Evolutionary conservation across 2,113 vertebrate species (phyloP), one percentile per base, ranked within the genome.

Genomic region (Prinia subflava): DNA sequence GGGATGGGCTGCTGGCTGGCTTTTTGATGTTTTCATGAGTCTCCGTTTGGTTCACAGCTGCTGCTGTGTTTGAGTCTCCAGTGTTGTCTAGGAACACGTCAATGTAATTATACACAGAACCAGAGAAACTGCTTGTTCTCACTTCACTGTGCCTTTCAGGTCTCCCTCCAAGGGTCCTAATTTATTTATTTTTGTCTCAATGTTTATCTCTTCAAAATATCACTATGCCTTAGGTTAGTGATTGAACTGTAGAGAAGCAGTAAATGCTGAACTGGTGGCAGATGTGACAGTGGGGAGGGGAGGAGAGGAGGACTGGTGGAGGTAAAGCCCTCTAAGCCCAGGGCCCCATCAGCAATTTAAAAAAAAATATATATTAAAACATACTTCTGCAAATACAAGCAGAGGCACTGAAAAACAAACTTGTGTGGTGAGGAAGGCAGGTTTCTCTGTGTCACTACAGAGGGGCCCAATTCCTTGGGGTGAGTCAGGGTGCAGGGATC

Each of bases 141-240:
- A 65, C 87, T 90, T 80, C 84, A 60, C 7, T 49, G 20, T 84
- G 94, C 92, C 95, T 94, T 79, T 94, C 77, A 57, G 89, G 59
- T 86, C 60, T 88, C 55, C 74, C 90, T 91, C 67, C 24, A 42
- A 85, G 85, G 55, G 55, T 39, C 37, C 55, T 50, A 30, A 79
- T 87, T 87, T 82, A 79, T 90, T 95, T 95, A 85, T 93, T 95
- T 95, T 88, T 70, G 79, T 85, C 63, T 93, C 30, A 41, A 52
- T 39, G 39, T 94, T 94, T 91, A 33, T 78, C 67, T 88, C 76
- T 74, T 59, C 55, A 79, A 87, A 95, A 94, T 62, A 52, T 6
- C 57, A 64, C 77, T 53, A 52, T 82, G 92, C 86, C 87, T 46
- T 59, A 87, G 70, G 91, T 87, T 82, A 62, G 31, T 53, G 64